A percentile compares a stretch with the other conserved stretches of the same genome.
Evolutionary conservation across 1,140 invertebrate genomes (phyloP).

Genomic region (Lasioglossum albipes): DNA sequence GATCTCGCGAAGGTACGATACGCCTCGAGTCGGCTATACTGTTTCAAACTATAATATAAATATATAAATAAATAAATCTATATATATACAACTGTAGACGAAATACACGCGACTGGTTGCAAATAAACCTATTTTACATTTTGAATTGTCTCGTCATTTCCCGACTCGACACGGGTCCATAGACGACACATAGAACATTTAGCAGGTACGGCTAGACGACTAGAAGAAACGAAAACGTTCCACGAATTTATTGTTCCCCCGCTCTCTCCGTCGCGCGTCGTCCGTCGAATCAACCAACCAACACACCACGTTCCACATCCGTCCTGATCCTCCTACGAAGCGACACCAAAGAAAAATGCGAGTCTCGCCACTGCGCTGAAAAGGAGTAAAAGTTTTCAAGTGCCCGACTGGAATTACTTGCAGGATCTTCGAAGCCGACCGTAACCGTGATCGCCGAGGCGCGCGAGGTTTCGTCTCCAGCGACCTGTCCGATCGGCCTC

Average conservation of each 20-base stretch:
- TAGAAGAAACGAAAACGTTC: background rate
- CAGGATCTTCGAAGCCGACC: constrained; percentile 62
- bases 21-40: constrained; percentile 56
- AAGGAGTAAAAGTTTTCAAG: constrained; percentile 43
- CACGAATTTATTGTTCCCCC: background rate
- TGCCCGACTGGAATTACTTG: constrained; percentile 57
- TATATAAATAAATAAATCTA: no score
- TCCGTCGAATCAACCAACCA: background rate
- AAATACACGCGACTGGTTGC: constrained; percentile 70
- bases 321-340: background rate
- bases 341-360: background rate
- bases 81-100: constrained; percentile 66
- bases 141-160: constrained; percentile 64
- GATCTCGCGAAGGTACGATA: constrained; percentile 35
- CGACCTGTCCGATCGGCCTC: constrained; percentile 22
- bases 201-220: no score
- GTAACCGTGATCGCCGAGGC: constrained; percentile 66
- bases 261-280: background rate
- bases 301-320: no score
- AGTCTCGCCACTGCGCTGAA: constrained; percentile 1
- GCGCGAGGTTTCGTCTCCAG: constrained; percentile 46
- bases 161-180: background rate
- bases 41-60: constrained; percentile 56
- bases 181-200: no score
- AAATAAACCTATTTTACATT: constrained; percentile 78